phyloP scores from a whole-genome alignment of 2,888 invertebrate genomes.

The Agrochola litura region DNA sequence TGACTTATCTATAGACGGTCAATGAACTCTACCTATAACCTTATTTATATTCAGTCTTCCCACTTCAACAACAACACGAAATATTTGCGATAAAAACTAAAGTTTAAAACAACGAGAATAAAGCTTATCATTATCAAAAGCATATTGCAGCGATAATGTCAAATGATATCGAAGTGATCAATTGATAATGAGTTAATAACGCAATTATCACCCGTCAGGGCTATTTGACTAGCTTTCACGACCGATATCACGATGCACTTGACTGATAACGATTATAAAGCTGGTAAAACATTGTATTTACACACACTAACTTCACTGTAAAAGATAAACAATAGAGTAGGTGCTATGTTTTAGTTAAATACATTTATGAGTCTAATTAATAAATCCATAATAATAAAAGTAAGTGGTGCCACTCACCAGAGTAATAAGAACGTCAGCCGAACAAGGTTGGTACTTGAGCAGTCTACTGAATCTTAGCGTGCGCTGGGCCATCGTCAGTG shows the following conservation, averaged over 20 bases:
- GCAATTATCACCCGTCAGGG: conserved; percentile 40
- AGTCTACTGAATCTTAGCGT: conserved; percentile 92
- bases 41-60: neutral
- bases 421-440: conserved; percentile 85
- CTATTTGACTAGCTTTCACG: conserved; percentile 57
- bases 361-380: conserved; percentile 28
- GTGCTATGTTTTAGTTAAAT: conserved; percentile 11
- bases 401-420: conserved; percentile 79
- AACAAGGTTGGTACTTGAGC: conserved; percentile 92
- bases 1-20: conserved; percentile 4
- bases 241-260: conserved; percentile 48
- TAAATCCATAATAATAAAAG: conserved; percentile 49
- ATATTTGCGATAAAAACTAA: neutral
- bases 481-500: conserved; percentile 92
- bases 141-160: conserved; percentile 39
- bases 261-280: conserved; percentile 53
- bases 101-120: conserved; percentile 23
- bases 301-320: conserved; percentile 25
- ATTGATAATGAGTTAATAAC: conserved; percentile 57
- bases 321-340: conserved; percentile 8
- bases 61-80: neutral
- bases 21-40: conserved; percentile 28
- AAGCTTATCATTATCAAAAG: conserved; percentile 21
- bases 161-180: conserved; percentile 37
- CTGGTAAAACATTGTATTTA: conserved; percentile 26